Base-by-base conservation (phyloP, 2,113 vertebrate species). In the Cololabis saira region DNA sequence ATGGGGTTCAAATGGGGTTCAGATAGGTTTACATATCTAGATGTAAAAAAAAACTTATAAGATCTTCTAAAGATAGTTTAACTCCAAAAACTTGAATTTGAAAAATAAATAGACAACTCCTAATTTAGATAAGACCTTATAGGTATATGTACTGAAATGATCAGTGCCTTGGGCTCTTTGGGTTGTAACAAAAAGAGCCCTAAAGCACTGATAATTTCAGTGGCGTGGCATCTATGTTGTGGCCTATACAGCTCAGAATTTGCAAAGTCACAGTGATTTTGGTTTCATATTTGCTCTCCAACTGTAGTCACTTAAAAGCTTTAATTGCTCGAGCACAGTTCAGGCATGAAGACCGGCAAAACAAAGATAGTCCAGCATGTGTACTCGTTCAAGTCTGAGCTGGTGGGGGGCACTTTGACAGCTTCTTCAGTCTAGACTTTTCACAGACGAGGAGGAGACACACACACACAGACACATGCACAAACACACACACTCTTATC, bases 361-460 rank as follows among this genome's bases (percentile, higher is more conserved):
- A 81, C 71, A 85, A 78, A 74, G 64, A n/a, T 40, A 61, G 65
- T 76, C 16, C 43, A 63, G 63, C 58, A 48, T 62, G 61, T 84
- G 73, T 70, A 62, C 62, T 61, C 66, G 64, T 24, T 72, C 52
- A 56, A 71, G 58, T 76, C 50, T 19, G 65, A 74, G 74, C 78
- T 82, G 60, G 66, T 84, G 84, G 24, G 81, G 81, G 63, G 63
- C 81, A 72, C 81, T 79, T 69, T 85, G 72, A 84, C 81, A 81
- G 75, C 76, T 82, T 74, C 75, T 79, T 82, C 65, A 69, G 37
- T 70, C 41, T 16, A 71, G 33, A 63, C 70, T 64, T 66, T 86
- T 79, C 51, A 62, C 52, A 61, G 66, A 60, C 80, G 52, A 53
- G 41, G 40, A 45, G 68, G 61, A 66, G 22, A 66, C 57, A 45